A percentile compares a stretch with the other conserved stretches of the same genome.
Evolutionary conservation across 2,797 vertebrate species (phyloP).

Genomic region (Gobionotothen gibberifrons): DNA sequence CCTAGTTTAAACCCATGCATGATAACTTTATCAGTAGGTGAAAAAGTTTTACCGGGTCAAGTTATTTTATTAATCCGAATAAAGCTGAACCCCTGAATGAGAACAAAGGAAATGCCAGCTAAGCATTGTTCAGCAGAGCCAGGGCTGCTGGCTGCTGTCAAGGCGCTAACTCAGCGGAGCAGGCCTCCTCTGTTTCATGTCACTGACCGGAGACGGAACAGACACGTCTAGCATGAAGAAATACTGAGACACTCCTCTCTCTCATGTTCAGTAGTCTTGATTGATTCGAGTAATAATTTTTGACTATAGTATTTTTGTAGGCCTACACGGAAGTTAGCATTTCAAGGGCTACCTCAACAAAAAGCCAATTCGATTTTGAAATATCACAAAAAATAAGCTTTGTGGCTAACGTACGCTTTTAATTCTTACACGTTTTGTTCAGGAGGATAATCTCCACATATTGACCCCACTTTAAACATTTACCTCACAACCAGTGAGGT

Average conservation of each 20-base stretch:
- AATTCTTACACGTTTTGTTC: too few species aligned
- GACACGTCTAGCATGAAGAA: neutral
- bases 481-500: too few species aligned
- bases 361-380: too few species aligned
- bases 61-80: slow-evolving; percentile 53
- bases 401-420: too few species aligned
- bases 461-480: too few species aligned
- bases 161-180: slow-evolving; percentile 26
- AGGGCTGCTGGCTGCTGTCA: slow-evolving; percentile 51
- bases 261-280: neutral
- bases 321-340: too few species aligned
- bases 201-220: slow-evolving; percentile 16
- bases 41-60: slow-evolving; percentile 16
- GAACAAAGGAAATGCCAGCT: slow-evolving; percentile 71
- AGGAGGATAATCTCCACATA: too few species aligned
- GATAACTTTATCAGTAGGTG: neutral
- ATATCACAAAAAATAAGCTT: too few species aligned
- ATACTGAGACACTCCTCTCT: neutral
- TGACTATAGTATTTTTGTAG: too few species aligned
- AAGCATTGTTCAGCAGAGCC: slow-evolving; percentile 65
- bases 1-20: neutral
- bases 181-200: slow-evolving; percentile 26
- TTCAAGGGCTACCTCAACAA: too few species aligned
- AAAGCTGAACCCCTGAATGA: slow-evolving; percentile 35
- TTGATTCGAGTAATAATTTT: slow-evolving; percentile 4